Conservation (phyloP, 2,888 invertebrate genomes). For the Tortricodes alternella region DNA sequence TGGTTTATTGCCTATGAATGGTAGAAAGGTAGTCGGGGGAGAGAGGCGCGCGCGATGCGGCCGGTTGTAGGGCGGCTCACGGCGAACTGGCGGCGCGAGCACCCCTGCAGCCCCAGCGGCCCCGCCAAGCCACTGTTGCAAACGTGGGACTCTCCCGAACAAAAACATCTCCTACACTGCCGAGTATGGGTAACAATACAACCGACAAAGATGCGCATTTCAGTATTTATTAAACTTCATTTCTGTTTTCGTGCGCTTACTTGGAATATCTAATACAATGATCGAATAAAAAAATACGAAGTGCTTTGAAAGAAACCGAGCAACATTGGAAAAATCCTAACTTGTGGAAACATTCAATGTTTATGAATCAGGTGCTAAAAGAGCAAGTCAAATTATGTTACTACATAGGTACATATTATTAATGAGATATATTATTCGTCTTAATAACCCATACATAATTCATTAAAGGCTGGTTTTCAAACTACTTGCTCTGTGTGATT, state of each 20-base stretch:
- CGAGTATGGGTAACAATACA: constrained; percentile 11
- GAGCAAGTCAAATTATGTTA: background rate
- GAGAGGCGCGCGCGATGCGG: constrained; percentile 52
- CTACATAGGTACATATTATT: constrained; percentile 1
- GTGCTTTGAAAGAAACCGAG: no score
- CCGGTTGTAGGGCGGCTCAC: constrained; percentile 63
- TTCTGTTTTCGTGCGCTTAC: no score
- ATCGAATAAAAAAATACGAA: no score
- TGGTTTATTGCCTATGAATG: constrained; percentile 44
- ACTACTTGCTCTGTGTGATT: background rate
- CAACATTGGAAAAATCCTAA: no score
- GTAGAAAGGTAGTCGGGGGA: constrained; percentile 32
- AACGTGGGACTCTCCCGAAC: constrained; percentile 48
- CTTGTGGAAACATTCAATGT: no score
- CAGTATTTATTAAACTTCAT: no score
- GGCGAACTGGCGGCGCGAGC: constrained; percentile 74
- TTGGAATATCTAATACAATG: no score
- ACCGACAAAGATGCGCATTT: constrained; percentile 7
- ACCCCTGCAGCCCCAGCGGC: constrained; percentile 62
- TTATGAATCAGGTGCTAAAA: background rate
- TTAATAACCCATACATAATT: constrained; percentile 5
- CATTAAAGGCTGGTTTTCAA: background rate
- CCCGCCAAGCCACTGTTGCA: constrained; percentile 69
- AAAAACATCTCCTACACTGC: constrained; percentile 28
- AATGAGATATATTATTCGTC: constrained; percentile 1